Evolutionary conservation across 2,888 invertebrate genomes (phyloP), one percentile per base, ranked within the genome.

Genomic region (Drosophila fungiperda): DNA sequence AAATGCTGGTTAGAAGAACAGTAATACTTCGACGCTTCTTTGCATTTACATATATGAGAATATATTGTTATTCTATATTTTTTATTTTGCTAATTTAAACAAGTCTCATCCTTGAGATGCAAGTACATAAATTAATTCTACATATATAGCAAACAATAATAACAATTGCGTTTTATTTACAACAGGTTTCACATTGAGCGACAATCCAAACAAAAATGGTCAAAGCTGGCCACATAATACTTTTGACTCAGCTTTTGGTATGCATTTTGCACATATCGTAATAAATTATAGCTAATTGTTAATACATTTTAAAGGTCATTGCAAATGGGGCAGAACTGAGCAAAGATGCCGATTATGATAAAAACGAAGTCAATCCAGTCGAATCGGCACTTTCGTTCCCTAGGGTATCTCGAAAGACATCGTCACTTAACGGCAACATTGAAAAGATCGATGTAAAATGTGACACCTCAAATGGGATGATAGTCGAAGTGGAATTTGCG

Each of bases 371-470:
- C 52, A 65, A 29, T 20, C 73, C 73, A 49, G 49, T 26, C 45
- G 74, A 77, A 20, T 38, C 29, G 29, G 81, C 72, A 40, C 61
- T 78, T 26, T 52, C 81, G 36, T 75, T 80, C 45, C 73, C 78
- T 26, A 61, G 79, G 38, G 63, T 78, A 15, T 71, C 78, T 17
- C 76, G 78, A 3, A 76, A 62, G 32, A 38, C 58, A 40, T 53
- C 72, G 15, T 53, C 76, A n/a, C 54, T 54, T n/a, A 68, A 69
- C 82, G 91, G 93, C 5, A 94, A 95, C 52, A 94, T 95, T 32
- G 94, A 95, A 86, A 94, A 94, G 6, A 95, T 96, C 50, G 94
- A 96, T 81, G 95, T 96, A 0, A 94, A 95, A 90, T 96, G 96
- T 83, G 91, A 92, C 58, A 93, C 94, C 3, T 92, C 92, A 0